A percentile compares a stretch with the other conserved stretches of the same genome.
Evolutionary conservation across 2,888 invertebrate species (phyloP).

Genomic region (Rhimphoctona megacephalus): DNA sequence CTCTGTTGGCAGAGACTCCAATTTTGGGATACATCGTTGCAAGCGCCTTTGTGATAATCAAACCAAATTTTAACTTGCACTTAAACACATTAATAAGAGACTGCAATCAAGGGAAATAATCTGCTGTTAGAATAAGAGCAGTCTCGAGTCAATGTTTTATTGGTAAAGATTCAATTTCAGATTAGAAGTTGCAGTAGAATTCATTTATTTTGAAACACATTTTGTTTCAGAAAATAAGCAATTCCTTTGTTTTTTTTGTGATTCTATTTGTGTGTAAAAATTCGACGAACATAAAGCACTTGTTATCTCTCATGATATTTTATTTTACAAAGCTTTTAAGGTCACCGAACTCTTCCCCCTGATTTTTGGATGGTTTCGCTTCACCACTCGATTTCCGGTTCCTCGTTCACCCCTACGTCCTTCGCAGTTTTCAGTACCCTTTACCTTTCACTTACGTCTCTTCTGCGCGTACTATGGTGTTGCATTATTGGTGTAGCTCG

Average conservation of each 20-base stretch:
- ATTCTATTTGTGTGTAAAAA: not conserved
- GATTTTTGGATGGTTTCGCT: not conserved
- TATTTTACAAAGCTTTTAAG: not conserved
- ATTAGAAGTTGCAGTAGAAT: too few relatives aligned
- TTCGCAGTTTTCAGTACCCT: not conserved
- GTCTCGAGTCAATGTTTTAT: not conserved
- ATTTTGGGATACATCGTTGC: not conserved
- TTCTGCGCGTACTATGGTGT: not conserved
- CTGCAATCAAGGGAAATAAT: not conserved
- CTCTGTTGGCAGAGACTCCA: not conserved
- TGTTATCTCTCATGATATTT: too few relatives aligned
- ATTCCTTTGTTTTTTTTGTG: too few relatives aligned
- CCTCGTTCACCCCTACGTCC: not conserved
- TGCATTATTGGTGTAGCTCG: not conserved
- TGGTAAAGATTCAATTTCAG: too few relatives aligned
- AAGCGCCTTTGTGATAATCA: not conserved
- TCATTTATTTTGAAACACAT: too few relatives aligned
- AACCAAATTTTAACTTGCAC: not conserved
- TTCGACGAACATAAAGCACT: not conserved
- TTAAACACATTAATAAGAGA: not conserved
- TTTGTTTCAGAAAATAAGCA: too few relatives aligned
- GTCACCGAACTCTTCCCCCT: not conserved
- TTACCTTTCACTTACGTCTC: slow-evolving; percentile 8
- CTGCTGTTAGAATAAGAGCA: not conserved
- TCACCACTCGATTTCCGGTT: not conserved